Conservation (phyloP, 1,140 invertebrate genomes). For the Aphaenogaster rudis region DNA sequence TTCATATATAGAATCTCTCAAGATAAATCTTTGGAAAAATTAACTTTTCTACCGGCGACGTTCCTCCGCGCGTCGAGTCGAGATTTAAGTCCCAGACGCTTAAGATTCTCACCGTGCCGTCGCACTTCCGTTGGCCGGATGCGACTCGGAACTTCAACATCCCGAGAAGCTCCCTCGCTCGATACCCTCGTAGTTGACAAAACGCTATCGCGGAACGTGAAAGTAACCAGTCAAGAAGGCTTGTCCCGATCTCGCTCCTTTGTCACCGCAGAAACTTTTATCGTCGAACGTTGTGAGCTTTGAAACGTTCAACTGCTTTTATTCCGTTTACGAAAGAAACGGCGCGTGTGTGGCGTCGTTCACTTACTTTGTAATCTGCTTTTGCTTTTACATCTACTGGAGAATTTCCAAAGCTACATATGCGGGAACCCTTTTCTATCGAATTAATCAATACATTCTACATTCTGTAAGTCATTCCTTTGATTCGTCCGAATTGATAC, state of each 20-base stretch:
- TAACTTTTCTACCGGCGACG: conserved; percentile 27
- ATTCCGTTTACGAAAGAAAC: not conserved
- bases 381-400: not conserved
- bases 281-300: conserved; percentile 10
- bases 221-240: not conserved
- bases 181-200: conserved; percentile 51
- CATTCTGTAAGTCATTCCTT: not conserved
- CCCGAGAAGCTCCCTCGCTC: conserved; percentile 70
- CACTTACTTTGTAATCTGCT: not conserved
- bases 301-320: not conserved
- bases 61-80: conserved; percentile 12
- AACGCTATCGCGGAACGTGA: conserved; percentile 47
- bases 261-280: conserved; percentile 30
- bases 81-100: conserved; percentile 64
- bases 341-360: not conserved
- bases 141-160: conserved; percentile 91
- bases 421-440: not conserved
- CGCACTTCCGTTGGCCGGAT: conserved; percentile 88
- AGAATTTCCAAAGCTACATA: not conserved
- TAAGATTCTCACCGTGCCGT: conserved; percentile 86
- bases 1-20: not conserved
- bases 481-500: not conserved
- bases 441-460: not conserved
- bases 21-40: conserved; percentile 25
- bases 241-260: not conserved